These are phyloP conservation scores for Thalpophila matura DNA, from an alignment of 2,888 invertebrate genomes.

Conservation along the genomic window DNA sequence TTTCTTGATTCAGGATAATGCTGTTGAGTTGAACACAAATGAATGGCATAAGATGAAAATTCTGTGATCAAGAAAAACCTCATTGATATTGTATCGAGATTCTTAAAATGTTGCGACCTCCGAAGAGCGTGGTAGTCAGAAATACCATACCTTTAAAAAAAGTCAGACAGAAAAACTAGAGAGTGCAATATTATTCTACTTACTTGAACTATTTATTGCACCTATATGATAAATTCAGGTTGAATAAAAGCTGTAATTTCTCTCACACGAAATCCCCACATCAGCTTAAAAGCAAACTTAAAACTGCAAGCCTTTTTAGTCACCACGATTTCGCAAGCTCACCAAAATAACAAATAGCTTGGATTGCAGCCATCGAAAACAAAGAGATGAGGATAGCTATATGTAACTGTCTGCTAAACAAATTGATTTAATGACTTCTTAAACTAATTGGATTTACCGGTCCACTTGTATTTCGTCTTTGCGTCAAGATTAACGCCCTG, in stretches of 20 bases:
- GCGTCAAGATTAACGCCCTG: conserved; percentile 76
- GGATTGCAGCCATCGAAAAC: conserved; percentile 86
- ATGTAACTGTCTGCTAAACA: conserved; percentile 85
- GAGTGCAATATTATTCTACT: not conserved
- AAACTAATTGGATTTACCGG: conserved; percentile 87
- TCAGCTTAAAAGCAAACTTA: conserved; percentile 60
- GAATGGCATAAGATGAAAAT: not conserved
- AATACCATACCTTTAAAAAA: not conserved
- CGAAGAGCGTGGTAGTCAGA: not conserved
- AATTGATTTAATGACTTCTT: conserved; percentile 88
- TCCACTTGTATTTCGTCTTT: conserved; percentile 81
- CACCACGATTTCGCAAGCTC: conserved; percentile 70
- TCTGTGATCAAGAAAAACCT: not conserved
- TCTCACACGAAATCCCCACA: conserved; percentile 41
- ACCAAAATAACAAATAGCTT: conserved; percentile 86
- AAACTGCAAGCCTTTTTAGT: conserved; percentile 72
- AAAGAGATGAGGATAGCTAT: conserved; percentile 81
- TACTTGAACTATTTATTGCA: not conserved
- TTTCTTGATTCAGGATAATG: conserved; percentile 16
- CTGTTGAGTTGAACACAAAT: conserved; percentile 12
- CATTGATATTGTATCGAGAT: not conserved
- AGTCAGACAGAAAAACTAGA: not conserved
- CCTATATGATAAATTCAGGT: conserved; percentile 21
- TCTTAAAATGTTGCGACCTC: not conserved
- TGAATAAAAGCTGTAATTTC: conserved; percentile 36